These are phyloP conservation scores for Eupithecia exiguata DNA, from an alignment of 2,888 invertebrate genomes.

Conservation along the genomic window DNA sequence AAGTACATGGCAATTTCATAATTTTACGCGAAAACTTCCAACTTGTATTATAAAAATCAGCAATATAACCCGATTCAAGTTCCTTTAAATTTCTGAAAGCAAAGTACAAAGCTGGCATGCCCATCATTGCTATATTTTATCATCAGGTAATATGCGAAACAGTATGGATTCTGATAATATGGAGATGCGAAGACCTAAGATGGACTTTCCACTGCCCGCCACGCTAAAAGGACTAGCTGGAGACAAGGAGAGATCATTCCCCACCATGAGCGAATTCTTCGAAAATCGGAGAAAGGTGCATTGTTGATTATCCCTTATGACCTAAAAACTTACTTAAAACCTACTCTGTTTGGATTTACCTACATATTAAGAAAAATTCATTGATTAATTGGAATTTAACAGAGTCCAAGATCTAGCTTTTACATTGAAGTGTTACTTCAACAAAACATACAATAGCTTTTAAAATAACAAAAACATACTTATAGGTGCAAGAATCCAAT, in stretches of 20 bases:
- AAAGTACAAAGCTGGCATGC: slow-evolving; percentile 4
- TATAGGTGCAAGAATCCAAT: slow-evolving; percentile 44
- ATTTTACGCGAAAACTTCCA: not conserved
- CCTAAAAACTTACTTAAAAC: not conserved
- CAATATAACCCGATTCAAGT: not conserved
- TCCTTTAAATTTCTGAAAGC: slow-evolving; percentile 4
- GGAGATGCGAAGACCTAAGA: slow-evolving; percentile 70
- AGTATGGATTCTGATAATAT: slow-evolving; percentile 64
- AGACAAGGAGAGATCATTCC: slow-evolving; percentile 67
- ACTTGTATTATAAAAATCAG: not conserved
- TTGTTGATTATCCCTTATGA: not conserved
- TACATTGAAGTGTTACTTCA: not conserved
- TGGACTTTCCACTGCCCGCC: slow-evolving; percentile 74
- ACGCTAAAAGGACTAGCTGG: slow-evolving; percentile 64
- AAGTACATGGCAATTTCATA: not conserved
- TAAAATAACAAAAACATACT: not conserved
- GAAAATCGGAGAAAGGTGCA: slow-evolving; percentile 67
- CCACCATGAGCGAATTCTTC: slow-evolving; percentile 82
- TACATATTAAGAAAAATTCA: not conserved
- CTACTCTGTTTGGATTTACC: not conserved
- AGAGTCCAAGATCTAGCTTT: not conserved
- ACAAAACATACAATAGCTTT: not conserved
- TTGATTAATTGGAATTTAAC: not conserved
- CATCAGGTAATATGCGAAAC: slow-evolving; percentile 65
- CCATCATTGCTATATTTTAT: slow-evolving; percentile 22